Evolutionary conservation across 2,797 vertebrate genomes (phyloP).

Genomic region (Myiotriccus ornatus): DNA sequence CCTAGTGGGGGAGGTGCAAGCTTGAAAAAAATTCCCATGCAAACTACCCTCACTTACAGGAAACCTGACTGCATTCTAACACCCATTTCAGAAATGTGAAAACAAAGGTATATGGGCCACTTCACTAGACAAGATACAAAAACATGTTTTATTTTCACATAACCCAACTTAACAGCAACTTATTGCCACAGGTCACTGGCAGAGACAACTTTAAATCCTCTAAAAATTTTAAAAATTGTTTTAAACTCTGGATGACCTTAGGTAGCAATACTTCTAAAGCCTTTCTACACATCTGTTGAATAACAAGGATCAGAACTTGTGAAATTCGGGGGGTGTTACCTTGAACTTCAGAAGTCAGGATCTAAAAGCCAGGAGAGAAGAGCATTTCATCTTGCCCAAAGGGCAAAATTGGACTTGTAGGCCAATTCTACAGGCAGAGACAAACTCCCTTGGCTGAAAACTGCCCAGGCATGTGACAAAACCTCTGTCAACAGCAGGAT

Average conservation of each 20-base stretch:
- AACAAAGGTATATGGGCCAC: neutral
- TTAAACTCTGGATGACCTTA: neutral
- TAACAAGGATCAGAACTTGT: neutral
- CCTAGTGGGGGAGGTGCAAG: neutral
- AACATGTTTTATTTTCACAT: neutral
- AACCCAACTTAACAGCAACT: neutral
- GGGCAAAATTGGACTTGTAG: neutral
- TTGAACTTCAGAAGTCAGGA: neutral
- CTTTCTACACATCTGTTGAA: neutral
- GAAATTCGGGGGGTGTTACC: neutral
- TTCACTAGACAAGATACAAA: neutral
- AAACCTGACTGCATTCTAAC: neutral
- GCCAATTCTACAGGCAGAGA: neutral
- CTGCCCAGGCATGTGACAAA: neutral
- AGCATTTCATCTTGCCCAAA: neutral
- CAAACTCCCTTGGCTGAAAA: neutral
- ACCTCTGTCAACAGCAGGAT: neutral
- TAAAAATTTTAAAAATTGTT: neutral
- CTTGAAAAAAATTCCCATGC: neutral
- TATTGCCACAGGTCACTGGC: neutral
- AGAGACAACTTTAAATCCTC: neutral
- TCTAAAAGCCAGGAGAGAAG: neutral
- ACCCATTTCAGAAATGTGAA: neutral
- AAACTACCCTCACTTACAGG: neutral
- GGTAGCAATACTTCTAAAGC: neutral